Base-by-base conservation (phyloP, 2,113 vertebrate species). In the Emydura subglobosa region DNA sequence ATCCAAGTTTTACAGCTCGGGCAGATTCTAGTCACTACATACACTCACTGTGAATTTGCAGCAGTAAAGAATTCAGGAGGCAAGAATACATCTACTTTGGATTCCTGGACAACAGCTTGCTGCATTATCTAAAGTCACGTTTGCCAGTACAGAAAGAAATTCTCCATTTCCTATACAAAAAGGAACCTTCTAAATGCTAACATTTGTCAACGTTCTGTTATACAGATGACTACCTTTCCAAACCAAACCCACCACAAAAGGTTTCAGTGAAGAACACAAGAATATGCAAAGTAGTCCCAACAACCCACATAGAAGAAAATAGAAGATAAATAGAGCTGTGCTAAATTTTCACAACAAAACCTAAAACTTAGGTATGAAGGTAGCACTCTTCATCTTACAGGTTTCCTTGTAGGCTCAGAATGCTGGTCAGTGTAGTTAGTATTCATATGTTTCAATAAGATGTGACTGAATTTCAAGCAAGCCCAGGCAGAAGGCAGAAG, bases 31-130 rank as follows among this genome's bases (percentile, higher is more conserved):
- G 13, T 61, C 59, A 61, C 29, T 61, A 90, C 78, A 83, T 87
- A 78, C 68, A 96, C 55, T 90, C 94, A 96, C 90, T 83, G 65
- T 94, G 94, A 96, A 96, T 91, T 94, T 95, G 3, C 39, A 92
- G 31, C 59, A 21, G 54, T 5, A 21, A 21, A 51, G 93, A 94
- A 44, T 51, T 42, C 54, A 54, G 89, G 82, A 96, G 10, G 42
- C 51, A 82, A 39, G 27, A 91, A 55, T 49, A 79, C 54, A 3
- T 65, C 29, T 65, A 65, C 29, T 65, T 34, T 31, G 59, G 6
- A 65, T 65, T 61, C 59, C 59, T 65, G 59, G 29, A 5, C 59
- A 11, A 39, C 16, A 68, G 16, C 61, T 7, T 68, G 31, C 34
- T 17, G 61, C 61, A 68, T n/a, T 68, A 53, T 53, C 51, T 53